Percentiles rank a stretch among this genome's conserved stretches.
Conservation (phyloP, 2,888 invertebrate species). For the Pachydiplax longipennis region DNA sequence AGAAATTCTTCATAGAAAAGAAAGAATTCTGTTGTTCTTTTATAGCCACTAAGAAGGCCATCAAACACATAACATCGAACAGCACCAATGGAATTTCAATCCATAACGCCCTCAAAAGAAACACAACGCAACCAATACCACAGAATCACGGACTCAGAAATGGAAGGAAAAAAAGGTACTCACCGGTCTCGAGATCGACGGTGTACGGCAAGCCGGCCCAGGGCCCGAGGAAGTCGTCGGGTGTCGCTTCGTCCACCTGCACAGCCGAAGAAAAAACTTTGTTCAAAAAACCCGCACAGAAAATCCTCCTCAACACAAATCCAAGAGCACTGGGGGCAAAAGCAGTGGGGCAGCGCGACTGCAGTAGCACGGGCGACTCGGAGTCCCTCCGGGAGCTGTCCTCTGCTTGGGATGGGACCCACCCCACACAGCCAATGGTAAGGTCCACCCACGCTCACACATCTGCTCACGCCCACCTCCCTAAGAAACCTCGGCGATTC, state of each 20-base stretch:
- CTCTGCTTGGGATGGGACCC: not conserved
- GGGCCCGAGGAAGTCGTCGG: conserved; percentile 65
- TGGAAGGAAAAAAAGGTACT: conserved; percentile 56
- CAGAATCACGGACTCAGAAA: not conserved
- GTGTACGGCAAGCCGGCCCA: conserved; percentile 86
- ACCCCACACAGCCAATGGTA: not conserved
- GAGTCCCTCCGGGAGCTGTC: not conserved
- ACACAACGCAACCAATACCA: no score
- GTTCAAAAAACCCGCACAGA: not conserved
- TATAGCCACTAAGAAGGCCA: no score
- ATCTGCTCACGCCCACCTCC: not conserved
- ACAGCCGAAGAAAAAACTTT: conserved; percentile 48
- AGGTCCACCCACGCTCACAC: not conserved
- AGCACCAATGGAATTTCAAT: no score
- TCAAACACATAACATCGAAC: no score
- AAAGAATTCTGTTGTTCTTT: no score
- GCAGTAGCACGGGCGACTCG: no score
- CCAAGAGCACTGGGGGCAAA: no score
- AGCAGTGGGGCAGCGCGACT: no score
- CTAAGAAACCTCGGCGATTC: not conserved
- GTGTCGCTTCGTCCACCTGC: conserved; percentile 57
- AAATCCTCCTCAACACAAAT: not conserved
- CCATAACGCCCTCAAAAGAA: no score
- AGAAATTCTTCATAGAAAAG: no score
- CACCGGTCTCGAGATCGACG: conserved; percentile 87